Evolutionary conservation across 2,888 invertebrate genomes (phyloP).

Genomic region (Dasysyrphus tricinctus): DNA sequence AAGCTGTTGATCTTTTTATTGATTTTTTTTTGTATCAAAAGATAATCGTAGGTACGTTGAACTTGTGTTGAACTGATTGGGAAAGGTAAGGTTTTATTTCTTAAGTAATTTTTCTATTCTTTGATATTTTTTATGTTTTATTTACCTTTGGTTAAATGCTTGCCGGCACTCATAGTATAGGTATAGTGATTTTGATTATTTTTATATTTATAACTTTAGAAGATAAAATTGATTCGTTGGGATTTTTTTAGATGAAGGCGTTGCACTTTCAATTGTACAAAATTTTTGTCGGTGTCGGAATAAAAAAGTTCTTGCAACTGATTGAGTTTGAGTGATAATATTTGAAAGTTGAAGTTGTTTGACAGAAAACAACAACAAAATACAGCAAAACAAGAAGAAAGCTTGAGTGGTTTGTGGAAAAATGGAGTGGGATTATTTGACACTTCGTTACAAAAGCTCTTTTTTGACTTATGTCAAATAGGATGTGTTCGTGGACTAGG

Average conservation of each 20-base stretch:
- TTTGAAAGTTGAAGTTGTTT: conserved; percentile 11
- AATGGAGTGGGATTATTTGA: conserved; percentile 33
- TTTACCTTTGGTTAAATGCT: conserved; percentile 74
- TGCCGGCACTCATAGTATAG: conserved; percentile 70
- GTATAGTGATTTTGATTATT: not conserved
- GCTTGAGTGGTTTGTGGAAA: not conserved
- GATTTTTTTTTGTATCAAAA: conserved; percentile 30
- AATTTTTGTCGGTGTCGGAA: not conserved
- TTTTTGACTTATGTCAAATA: not conserved
- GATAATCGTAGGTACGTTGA: not conserved
- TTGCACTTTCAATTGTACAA: conserved; percentile 19
- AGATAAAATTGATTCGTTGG: not conserved
- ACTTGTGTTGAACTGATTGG: not conserved
- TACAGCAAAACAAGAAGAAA: not conserved
- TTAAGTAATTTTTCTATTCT: not conserved
- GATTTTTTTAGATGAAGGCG: conserved; percentile 13
- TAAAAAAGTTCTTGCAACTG: conserved; percentile 10
- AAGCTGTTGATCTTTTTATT: conserved; percentile 49
- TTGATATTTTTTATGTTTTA: not conserved
- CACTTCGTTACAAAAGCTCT: conserved; percentile 37
- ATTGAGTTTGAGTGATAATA: not conserved
- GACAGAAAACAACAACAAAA: conserved; percentile 26
- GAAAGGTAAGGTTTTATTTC: conserved; percentile 20
- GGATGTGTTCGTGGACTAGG: conserved; percentile 35
- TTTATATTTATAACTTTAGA: not conserved